Evolutionary conservation across 2,888 invertebrate genomes (phyloP), one percentile per base, ranked within the genome.

Genomic region (Ecliptopera silaceata): DNA sequence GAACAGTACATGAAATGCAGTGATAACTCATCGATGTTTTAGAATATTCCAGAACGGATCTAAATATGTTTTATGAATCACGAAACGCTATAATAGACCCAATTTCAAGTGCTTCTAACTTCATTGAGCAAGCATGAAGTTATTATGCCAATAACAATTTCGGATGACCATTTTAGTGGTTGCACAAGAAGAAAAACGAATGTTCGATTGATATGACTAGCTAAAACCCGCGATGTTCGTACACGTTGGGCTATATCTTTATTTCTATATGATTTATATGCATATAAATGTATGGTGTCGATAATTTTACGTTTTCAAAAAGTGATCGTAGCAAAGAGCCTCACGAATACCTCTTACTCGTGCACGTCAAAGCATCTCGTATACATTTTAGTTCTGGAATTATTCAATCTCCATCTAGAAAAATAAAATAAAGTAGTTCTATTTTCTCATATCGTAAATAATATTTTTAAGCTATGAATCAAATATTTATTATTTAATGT

Each of bases 41-140:
- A 72, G 80, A 80, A 80, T 50, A 64, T 77, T 80, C 80, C 66
- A 68, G 75, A 71, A 68, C 52, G 54, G 60, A 56, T 68, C 80
- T 82, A 82, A 79, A 79, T 82, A 63, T 55, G 75, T 70, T 70
- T 69, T 71, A 72, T 84, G 82, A 85, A 72, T 85, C 85, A 85
- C 66, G 70, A 65, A 66, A 67, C 70, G 70, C 73, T 76, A 77
- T 80, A 78, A 79, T 73, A 78, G 72, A 69, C 60, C 53, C 60
- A 62, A 64, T 73, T 75, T 72, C 70, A 71, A 64, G 62, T 66
- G 61, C 66, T 63, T 61, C 61, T 68, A 56, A 56, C 47, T 58
- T 53, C 54, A 47, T 49, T 56, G 43, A 49, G 51, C 43, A 47
- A 26, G 48, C 39, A 26, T 22, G 10, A 13, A 26, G 12, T 5